Base-by-base conservation (phyloP, 2,113 vertebrate genomes). In the Bagarius yarrelli region DNA sequence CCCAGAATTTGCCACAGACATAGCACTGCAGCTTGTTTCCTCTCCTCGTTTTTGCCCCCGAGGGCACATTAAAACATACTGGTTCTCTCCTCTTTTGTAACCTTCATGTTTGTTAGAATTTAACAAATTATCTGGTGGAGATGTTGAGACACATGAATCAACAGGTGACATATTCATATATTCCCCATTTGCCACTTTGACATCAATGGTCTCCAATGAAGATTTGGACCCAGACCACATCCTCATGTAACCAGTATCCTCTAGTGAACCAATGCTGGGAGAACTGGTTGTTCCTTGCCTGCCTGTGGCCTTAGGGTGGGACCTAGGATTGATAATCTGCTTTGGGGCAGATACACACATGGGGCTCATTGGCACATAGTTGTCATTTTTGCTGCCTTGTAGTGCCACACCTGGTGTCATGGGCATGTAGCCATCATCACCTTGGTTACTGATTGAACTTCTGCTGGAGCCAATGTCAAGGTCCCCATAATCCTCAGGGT, bases 281-380 rank as follows among this genome's bases (percentile, higher is more conserved):
- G 96, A 97, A 81, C 89, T 91, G 16, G 91, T 91, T 87, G 93
- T 91, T 81, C 87, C 93, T 86, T 88, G 84, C 82, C 82, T 89
- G 56, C 73, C 90, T 88, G 0, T 78, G 85, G 9, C 88, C 84
- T 0, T 92, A 89, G 47, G 90, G 53, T 91, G 92, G 0, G 87
- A 89, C 3, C 94, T 92, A 0, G 97, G 95, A 76, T 96, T 96
- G 84, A 98, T 87, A 60, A 98, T 98, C 87, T 97, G 96, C 81
- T 98, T 95, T 2, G 97, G 97, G 19, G 96, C 95, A 0, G 97
- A 99, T 44, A 98, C 95, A 52, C 96, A 96, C 87, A 96, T 97
- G 79, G 96, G 96, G 86, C 96, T 98, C 97, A 99, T 98, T 61
- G 96, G 95, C 95, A 98, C 93, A 86, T 98, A 98, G 81, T 92